A percentile compares a stretch with the other conserved stretches of the same genome.
These are phyloP conservation scores for Acanthosepion pharaonis DNA, from an alignment of 2,888 invertebrate species.

Conservation along the genomic window DNA sequence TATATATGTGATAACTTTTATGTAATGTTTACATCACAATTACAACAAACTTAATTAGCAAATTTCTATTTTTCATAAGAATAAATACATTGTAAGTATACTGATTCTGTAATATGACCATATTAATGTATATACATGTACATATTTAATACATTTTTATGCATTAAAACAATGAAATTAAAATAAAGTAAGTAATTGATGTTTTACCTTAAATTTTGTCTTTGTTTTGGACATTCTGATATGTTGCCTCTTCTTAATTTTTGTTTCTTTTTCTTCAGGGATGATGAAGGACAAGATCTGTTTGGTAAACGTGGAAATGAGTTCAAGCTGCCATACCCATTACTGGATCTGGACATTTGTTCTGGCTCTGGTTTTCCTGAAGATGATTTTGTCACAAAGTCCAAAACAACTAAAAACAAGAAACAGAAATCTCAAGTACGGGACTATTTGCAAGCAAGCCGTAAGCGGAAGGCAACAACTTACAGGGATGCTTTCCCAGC, in stretches of 20 bases:
- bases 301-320: constrained; percentile 98
- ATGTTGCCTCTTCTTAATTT: not conserved
- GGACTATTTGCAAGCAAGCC: constrained; percentile 79
- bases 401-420: constrained; percentile 83
- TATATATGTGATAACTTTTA: too few relatives aligned
- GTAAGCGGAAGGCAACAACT: constrained; percentile 57
- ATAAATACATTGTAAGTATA: too few relatives aligned
- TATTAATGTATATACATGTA: not conserved
- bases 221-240: not conserved
- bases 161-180: too few relatives aligned
- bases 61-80: too few relatives aligned
- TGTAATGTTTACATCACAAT: too few relatives aligned
- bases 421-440: constrained; percentile 94
- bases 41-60: too few relatives aligned
- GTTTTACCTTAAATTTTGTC: not conserved
- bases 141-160: not conserved
- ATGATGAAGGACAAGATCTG: constrained; percentile 97
- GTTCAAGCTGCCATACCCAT: constrained; percentile 96
- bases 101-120: too few relatives aligned
- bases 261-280: constrained; percentile 79
- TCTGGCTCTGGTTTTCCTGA: constrained; percentile 70
- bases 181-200: not conserved
- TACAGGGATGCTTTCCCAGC: constrained; percentile 64
- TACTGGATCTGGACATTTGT: constrained; percentile 77
- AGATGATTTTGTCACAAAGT: constrained; percentile 67